A percentile compares a stretch with the other conserved stretches of the same genome.
Conservation (phyloP, 2,888 invertebrate species). For the Ochlodes sylvanus region DNA sequence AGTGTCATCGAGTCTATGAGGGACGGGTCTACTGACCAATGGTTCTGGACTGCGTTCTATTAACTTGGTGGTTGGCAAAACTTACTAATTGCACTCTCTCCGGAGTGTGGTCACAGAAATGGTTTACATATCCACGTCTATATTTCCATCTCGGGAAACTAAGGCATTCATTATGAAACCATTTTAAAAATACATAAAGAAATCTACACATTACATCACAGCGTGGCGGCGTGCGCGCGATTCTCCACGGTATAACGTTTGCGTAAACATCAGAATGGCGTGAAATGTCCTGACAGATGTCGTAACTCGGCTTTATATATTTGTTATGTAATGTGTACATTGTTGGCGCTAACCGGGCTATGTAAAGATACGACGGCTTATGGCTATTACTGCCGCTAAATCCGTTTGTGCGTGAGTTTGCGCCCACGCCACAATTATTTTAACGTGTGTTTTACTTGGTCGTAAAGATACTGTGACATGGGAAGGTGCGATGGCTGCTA, state of each 20-base stretch:
- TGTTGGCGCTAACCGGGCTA: neutral
- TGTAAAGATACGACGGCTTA: slow-evolving; percentile 2
- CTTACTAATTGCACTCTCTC: too few relatives aligned
- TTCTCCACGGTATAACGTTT: neutral
- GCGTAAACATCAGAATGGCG: neutral
- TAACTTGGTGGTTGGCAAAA: too few relatives aligned
- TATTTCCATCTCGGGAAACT: neutral
- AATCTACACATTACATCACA: slow-evolving; percentile 14
- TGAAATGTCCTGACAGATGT: slow-evolving; percentile 8
- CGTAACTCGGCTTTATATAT: slow-evolving; percentile 1
- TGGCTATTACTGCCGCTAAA: neutral
- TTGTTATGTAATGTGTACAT: slow-evolving; percentile 3
- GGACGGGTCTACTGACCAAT: too few relatives aligned
- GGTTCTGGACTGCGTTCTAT: too few relatives aligned
- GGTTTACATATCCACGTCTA: too few relatives aligned
- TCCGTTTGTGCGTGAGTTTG: neutral
- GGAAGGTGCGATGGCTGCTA: neutral
- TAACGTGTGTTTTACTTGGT: neutral
- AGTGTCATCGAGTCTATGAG: too few relatives aligned
- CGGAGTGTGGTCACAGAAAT: too few relatives aligned
- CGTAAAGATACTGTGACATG: neutral
- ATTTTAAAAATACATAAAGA: slow-evolving; percentile 7
- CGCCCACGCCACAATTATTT: neutral
- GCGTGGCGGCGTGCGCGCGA: neutral
- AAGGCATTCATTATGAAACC: slow-evolving; percentile 9